Percentiles rank a stretch among this genome's conserved stretches.
Conservation (phyloP, 2,797 vertebrate genomes). For the Dendrocincla tyrannina region DNA sequence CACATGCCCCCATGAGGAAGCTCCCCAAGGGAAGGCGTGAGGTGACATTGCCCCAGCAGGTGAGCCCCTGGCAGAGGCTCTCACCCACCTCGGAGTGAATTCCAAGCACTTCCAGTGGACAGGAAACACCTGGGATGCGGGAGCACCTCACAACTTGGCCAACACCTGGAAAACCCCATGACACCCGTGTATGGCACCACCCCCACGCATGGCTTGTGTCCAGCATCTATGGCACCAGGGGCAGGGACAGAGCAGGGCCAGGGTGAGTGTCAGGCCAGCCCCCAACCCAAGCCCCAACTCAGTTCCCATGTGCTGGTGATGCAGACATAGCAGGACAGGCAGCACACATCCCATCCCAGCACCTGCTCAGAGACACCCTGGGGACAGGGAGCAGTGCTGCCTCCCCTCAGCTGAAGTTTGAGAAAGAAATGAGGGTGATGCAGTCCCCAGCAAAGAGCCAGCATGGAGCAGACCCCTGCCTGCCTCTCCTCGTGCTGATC, state of each 20-base stretch:
- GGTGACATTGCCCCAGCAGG: background rate
- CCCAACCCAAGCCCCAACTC: background rate
- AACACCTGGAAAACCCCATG: background rate
- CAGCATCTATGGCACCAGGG: background rate
- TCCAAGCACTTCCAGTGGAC: background rate
- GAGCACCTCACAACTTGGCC: background rate
- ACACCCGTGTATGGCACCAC: accelerated
- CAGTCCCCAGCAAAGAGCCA: accelerated
- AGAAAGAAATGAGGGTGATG: background rate
- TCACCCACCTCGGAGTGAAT: accelerated
- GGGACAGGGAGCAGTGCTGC: accelerated
- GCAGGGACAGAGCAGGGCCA: accelerated
- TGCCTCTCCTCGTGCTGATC: accelerated
- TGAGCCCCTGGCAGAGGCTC: background rate
- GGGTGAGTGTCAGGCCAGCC: background rate
- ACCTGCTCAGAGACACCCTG: background rate
- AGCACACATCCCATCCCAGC: accelerated
- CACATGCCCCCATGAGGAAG: accelerated
- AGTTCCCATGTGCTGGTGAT: accelerated
- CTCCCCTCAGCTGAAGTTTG: background rate
- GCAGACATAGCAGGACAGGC: background rate
- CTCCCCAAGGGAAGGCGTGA: accelerated
- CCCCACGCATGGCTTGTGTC: background rate
- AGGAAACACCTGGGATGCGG: background rate
- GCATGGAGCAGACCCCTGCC: background rate